These are phyloP conservation scores for Hipposideros armiger DNA, from an alignment of 2,113 vertebrate species.

Conservation along the genomic window DNA sequence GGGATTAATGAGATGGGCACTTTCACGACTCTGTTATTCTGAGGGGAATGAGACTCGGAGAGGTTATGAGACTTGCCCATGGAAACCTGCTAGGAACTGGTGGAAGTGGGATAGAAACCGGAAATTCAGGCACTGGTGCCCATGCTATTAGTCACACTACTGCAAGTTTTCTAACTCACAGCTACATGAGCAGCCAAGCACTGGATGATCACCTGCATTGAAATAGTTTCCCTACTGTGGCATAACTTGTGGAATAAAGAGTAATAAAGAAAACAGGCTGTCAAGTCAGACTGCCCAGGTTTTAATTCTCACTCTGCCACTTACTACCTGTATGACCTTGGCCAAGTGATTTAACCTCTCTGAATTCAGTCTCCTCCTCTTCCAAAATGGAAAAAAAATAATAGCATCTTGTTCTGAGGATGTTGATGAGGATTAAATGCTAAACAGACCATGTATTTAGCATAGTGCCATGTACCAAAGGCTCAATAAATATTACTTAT, in stretches of 20 bases:
- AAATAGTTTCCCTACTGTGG: neutral
- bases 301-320: neutral
- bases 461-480: neutral
- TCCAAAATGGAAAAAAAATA: neutral
- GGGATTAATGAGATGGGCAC: neutral
- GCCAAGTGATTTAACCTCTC: neutral
- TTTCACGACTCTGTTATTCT: neutral
- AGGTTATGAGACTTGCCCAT: neutral
- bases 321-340: neutral
- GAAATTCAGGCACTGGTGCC: neutral
- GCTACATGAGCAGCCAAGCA: neutral
- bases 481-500: neutral
- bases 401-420: neutral
- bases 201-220: neutral
- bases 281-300: neutral
- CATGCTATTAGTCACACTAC: neutral
- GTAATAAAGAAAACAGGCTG: neutral
- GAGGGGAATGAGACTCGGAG: neutral
- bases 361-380: neutral
- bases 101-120: neutral
- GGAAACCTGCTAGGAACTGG: neutral
- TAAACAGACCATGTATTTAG: neutral
- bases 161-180: neutral
- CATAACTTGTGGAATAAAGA: neutral
- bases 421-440: neutral